Evolutionary conservation across 2,797 vertebrate genomes (phyloP).

Genomic region (Caiman crocodilus): DNA sequence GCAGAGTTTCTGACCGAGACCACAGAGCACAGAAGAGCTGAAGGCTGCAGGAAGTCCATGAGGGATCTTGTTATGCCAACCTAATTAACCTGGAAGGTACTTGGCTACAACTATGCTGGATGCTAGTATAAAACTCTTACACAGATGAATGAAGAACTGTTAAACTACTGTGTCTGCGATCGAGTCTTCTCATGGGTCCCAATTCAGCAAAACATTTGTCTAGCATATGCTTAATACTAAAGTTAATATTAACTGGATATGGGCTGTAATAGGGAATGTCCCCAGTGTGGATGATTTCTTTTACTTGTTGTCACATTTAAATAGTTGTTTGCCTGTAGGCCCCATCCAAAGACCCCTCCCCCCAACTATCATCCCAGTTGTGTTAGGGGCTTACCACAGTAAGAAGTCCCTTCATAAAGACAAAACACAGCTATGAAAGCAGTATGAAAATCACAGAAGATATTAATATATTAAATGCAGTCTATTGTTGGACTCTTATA

Average conservation of each 20-base stretch:
- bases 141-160: conserved; percentile 62
- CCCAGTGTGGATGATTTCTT: not conserved
- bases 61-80: conserved; percentile 72
- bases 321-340: conserved; percentile 26
- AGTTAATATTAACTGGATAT: conserved; percentile 54
- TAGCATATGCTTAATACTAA: conserved; percentile 72
- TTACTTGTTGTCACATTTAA: conserved; percentile 32
- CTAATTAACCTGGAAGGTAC: conserved; percentile 75
- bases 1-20: not conserved
- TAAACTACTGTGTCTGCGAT: conserved; percentile 26
- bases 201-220: conserved; percentile 62
- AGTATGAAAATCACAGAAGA: not conserved
- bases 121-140: not conserved
- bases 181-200: conserved; percentile 50
- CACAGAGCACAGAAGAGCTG: conserved; percentile 44
- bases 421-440: not conserved
- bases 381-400: not conserved
- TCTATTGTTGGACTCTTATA: not conserved
- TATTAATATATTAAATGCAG: not conserved
- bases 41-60: conserved; percentile 50
- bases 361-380: not conserved
- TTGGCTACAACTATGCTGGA: conserved; percentile 53
- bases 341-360: not conserved
- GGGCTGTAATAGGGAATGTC: conserved; percentile 39
- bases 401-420: not conserved